A percentile compares a stretch with the other conserved stretches of the same genome.
Evolutionary conservation across 2,113 vertebrate species (phyloP).

Genomic region (Seriola dumerili): DNA sequence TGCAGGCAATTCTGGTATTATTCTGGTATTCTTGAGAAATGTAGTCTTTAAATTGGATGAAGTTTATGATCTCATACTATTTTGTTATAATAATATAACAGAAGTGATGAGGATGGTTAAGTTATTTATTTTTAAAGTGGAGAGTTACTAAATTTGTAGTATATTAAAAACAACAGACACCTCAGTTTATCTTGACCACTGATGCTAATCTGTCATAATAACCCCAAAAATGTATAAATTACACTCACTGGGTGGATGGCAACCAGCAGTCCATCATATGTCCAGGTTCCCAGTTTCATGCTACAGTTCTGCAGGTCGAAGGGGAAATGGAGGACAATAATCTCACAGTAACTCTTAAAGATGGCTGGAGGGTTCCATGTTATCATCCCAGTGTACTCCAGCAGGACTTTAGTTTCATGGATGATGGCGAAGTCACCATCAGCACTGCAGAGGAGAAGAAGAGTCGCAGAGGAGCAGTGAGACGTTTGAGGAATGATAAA

Average conservation of each 20-base stretch:
- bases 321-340: constrained; percentile 96
- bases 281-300: constrained; percentile 98
- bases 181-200: background rate
- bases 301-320: constrained; percentile 98
- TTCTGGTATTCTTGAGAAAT: no score
- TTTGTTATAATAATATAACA: no score
- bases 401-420: constrained; percentile 93
- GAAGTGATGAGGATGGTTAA: no score
- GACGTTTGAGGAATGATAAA: constrained; percentile 5
- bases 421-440: constrained; percentile 96
- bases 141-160: no score
- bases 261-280: constrained; percentile 91
- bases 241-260: constrained; percentile 89
- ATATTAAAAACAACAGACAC: background rate
- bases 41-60: no score
- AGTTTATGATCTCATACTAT: no score
- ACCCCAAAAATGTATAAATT: background rate
- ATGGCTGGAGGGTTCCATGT: constrained; percentile 96
- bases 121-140: no score
- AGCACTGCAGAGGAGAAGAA: constrained; percentile 82
- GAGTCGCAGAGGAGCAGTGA: background rate
- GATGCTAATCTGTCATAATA: background rate
- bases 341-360: constrained; percentile 99
- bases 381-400: constrained; percentile 92
- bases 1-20: no score